phyloP scores from a whole-genome alignment of 30 jellyfish, hydroid and myxozoan genomes.

The Chrysaora quinquecirrha region DNA sequence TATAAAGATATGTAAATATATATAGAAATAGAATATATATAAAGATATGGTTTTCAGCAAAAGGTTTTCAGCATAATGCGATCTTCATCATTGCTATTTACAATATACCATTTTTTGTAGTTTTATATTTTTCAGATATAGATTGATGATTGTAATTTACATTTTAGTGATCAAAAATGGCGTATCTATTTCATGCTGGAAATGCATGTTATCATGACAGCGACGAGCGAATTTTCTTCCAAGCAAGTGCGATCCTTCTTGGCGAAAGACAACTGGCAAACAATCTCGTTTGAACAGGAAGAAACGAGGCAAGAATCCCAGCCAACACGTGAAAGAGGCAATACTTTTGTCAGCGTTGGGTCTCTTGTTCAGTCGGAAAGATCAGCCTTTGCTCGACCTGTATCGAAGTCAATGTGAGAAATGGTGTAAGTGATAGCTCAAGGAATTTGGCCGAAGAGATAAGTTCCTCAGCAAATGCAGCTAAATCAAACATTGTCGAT shows the following conservation, averaged over 20 bases:
- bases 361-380: conserved; percentile 40
- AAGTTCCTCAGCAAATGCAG: too few species aligned
- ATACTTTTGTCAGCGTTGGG: background rate
- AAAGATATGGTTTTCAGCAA: too few species aligned
- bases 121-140: too few species aligned
- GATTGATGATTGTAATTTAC: too few species aligned
- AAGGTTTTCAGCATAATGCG: too few species aligned
- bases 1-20: too few species aligned
- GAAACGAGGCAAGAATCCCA: background rate
- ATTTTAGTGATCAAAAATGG: conserved; percentile 60
- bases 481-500: too few species aligned
- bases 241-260: conserved; percentile 27
- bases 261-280: conserved; percentile 23
- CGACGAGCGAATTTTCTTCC: conserved; percentile 6
- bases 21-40: too few species aligned
- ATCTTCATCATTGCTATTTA: too few species aligned
- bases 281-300: conserved; percentile 3
- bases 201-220: conserved; percentile 28
- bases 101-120: background rate
- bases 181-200: conserved; percentile 50
- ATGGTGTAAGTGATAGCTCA: background rate
- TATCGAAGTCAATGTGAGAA: background rate
- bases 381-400: conserved; percentile 32
- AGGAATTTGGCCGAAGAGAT: too few species aligned
- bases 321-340: background rate